Evolutionary conservation across 64 coral and sea anemone species (phyloP), one percentile per base, ranked within the genome.

Genomic region (Platygyra sinensis): DNA sequence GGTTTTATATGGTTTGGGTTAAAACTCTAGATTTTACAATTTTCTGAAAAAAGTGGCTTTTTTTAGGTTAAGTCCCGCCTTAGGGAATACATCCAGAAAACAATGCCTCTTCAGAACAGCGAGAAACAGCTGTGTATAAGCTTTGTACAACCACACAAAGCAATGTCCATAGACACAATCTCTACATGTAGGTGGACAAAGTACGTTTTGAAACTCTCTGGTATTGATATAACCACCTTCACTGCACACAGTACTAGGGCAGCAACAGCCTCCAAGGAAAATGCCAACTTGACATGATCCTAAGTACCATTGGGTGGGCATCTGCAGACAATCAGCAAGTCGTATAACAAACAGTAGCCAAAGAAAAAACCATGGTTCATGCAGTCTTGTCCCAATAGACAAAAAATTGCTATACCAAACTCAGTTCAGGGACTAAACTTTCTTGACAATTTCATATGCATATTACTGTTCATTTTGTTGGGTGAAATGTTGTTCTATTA

Each of bases 331-430:
- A 57, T 80, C 24, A 52, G 27, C 28, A 80, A 55, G 77, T 80
- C 25, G 55, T 80, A 80, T 80, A 80, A 80, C 77, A 80, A 80
- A 80, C 77, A n/a, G n/a, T n/a, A n/a, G n/a, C n/a, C n/a, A n/a
- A n/a, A n/a, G n/a, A n/a, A n/a, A n/a, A n/a, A n/a, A n/a, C n/a
- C n/a, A n/a, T n/a, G n/a, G n/a, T n/a, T n/a, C n/a, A n/a, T n/a
- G n/a, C n/a, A n/a, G n/a, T n/a, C n/a, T n/a, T n/a, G n/a, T n/a
- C n/a, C n/a, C n/a, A n/a, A n/a, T n/a, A n/a, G n/a, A n/a, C n/a
- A n/a, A n/a, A n/a, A n/a, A n/a, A n/a, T n/a, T n/a, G n/a, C n/a
- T n/a, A n/a, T n/a, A n/a, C n/a, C n/a, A n/a, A n/a, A n/a, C n/a
- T n/a, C n/a, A n/a, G n/a, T n/a, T n/a, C n/a, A n/a, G n/a, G n/a